A percentile compares a stretch with the other conserved stretches of the same genome.
These are phyloP conservation scores for Microchrysa polita DNA, from an alignment of 2,888 invertebrate species.

Conservation along the genomic window DNA sequence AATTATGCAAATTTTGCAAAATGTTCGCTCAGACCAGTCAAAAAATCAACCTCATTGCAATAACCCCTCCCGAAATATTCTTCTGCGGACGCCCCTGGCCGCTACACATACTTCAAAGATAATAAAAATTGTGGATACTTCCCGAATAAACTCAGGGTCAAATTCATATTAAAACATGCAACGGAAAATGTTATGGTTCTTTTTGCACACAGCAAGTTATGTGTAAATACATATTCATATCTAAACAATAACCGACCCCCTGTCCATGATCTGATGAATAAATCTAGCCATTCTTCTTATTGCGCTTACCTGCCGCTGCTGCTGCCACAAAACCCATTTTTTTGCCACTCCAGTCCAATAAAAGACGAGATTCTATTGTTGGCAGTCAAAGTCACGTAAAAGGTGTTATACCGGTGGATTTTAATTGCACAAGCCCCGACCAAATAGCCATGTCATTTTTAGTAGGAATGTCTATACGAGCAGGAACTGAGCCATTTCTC, in stretches of 20 bases:
- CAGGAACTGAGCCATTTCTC: background rate
- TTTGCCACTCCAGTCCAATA: background rate
- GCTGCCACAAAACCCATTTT: background rate
- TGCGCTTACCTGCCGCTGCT: slow-evolving; percentile 5
- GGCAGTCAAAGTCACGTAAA: slow-evolving; percentile 25
- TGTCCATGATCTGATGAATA: background rate
- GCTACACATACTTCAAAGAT: too few species aligned
- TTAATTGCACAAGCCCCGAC: slow-evolving; percentile 19
- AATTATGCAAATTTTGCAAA: too few species aligned
- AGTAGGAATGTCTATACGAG: background rate
- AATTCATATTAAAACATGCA: too few species aligned
- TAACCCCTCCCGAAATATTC: too few species aligned
- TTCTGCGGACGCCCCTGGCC: too few species aligned
- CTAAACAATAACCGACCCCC: background rate
- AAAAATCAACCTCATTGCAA: too few species aligned
- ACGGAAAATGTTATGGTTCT: too few species aligned
- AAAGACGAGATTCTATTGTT: background rate
- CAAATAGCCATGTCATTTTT: slow-evolving; percentile 1
- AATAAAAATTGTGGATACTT: too few species aligned
- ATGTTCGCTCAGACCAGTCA: too few species aligned
- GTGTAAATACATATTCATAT: background rate
- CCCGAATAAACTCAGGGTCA: too few species aligned
- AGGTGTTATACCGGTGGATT: slow-evolving; percentile 20
- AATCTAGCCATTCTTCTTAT: background rate
- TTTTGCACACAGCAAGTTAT: background rate